Percentiles rank a stretch among this genome's conserved stretches.
These are phyloP conservation scores for Noctua janthina DNA, from an alignment of 2,888 invertebrate genomes.

Conservation along the genomic window DNA sequence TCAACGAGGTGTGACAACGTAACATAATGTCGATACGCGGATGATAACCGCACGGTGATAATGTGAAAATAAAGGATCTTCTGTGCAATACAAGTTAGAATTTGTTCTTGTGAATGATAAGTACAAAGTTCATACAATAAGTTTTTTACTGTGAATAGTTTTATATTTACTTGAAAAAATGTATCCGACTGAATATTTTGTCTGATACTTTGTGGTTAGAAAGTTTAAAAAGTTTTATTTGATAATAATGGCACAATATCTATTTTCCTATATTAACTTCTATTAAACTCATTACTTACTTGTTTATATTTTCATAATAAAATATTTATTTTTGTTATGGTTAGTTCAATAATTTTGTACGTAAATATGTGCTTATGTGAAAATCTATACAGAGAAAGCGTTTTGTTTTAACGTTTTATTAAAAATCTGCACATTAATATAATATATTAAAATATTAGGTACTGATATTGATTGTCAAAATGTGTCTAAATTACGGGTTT, in stretches of 20 bases:
- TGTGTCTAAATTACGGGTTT: slow-evolving; percentile 36
- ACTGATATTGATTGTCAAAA: slow-evolving; percentile 36
- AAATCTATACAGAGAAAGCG: slow-evolving; percentile 26
- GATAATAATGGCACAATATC: slow-evolving; percentile 59
- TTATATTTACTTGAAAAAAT: slow-evolving; percentile 18
- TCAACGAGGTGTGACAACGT: not conserved
- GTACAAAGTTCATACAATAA: slow-evolving; percentile 15
- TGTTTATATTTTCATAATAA: slow-evolving; percentile 46
- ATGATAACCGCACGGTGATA: not conserved
- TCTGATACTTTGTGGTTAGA: slow-evolving; percentile 11
- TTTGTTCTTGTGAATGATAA: slow-evolving; percentile 25
- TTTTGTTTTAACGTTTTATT: slow-evolving; percentile 12
- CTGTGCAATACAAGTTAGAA: slow-evolving; percentile 10
- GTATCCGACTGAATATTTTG: slow-evolving; percentile 27
- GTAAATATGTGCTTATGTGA: slow-evolving; percentile 34
- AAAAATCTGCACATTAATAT: slow-evolving; percentile 44
- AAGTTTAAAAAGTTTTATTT: slow-evolving; percentile 26
- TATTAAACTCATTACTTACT: slow-evolving; percentile 43
- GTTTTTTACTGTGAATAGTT: not conserved
- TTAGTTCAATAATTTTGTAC: slow-evolving; percentile 42
- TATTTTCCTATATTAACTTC: slow-evolving; percentile 48
- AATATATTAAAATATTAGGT: slow-evolving; percentile 17
- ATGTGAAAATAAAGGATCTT: not conserved
- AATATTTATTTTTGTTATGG: slow-evolving; percentile 43
- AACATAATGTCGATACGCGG: not conserved